phyloP scores from a whole-genome alignment of 1,140 invertebrate species.

The Calycopis cecrops region DNA sequence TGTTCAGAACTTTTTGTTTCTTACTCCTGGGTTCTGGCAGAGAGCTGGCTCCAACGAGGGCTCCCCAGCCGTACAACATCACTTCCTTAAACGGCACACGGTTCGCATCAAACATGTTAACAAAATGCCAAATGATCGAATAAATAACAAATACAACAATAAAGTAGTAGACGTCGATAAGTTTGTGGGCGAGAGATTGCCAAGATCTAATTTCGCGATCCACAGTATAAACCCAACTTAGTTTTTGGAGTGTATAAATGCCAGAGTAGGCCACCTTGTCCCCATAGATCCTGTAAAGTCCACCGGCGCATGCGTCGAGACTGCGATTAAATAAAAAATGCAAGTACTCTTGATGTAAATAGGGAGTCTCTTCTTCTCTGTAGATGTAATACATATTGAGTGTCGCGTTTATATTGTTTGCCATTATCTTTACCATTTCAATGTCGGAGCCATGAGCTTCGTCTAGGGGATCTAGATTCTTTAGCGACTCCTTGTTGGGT shows the following conservation, averaged over 20 bases:
- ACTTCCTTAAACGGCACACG: slow-evolving; percentile 32
- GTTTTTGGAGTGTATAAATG: slow-evolving; percentile 41
- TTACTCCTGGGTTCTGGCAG: slow-evolving; percentile 36
- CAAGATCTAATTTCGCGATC: slow-evolving; percentile 43
- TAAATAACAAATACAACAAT: slow-evolving; percentile 44
- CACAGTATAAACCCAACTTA: slow-evolving; percentile 51
- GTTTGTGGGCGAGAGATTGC: slow-evolving; percentile 39
- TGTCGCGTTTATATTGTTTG: slow-evolving; percentile 42
- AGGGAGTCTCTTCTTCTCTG: slow-evolving; percentile 38
- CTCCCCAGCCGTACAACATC: slow-evolving; percentile 44
- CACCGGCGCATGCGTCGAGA: slow-evolving; percentile 51
- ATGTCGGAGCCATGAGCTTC: slow-evolving; percentile 42
- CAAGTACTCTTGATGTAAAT: slow-evolving; percentile 31
- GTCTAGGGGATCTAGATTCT: slow-evolving; percentile 32
- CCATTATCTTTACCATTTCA: slow-evolving; percentile 49
- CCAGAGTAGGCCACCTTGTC: slow-evolving; percentile 49
- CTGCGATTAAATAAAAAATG: slow-evolving; percentile 40
- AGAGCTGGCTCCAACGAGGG: slow-evolving; percentile 38
- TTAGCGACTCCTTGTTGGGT: slow-evolving; percentile 28
- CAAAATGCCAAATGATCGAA: slow-evolving; percentile 36
- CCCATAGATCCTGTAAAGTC: slow-evolving; percentile 50
- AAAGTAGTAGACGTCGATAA: slow-evolving; percentile 45
- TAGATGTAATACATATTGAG: slow-evolving; percentile 35
- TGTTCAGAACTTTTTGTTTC: slow-evolving; percentile 51
- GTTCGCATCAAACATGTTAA: slow-evolving; percentile 35